Conservation (phyloP, 2,797 vertebrate species). For the Sebastes itinus region DNA sequence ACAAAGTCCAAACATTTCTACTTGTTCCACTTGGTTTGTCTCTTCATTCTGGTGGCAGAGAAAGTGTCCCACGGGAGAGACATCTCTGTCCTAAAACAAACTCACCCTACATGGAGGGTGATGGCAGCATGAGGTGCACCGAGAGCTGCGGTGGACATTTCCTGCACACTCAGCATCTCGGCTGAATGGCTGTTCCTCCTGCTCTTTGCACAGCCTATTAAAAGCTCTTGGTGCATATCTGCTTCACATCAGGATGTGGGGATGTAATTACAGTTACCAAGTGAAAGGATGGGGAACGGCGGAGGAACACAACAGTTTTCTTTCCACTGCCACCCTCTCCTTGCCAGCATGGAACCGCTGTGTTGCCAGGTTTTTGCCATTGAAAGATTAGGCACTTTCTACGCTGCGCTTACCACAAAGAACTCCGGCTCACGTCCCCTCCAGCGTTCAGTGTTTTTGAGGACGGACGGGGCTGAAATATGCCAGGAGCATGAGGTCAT, state of each 20-base stretch:
- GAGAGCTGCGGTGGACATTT: constrained; percentile 47
- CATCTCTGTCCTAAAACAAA: constrained; percentile 13
- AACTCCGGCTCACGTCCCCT: background rate
- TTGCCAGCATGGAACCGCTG: constrained; percentile 30
- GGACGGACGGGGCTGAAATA: background rate
- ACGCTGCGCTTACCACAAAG: background rate
- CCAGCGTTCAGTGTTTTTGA: background rate
- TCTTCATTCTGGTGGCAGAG: background rate
- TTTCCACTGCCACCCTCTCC: constrained; percentile 24
- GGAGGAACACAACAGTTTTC: constrained; percentile 35
- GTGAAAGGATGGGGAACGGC: constrained; percentile 45
- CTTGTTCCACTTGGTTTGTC: background rate
- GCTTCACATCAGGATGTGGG: constrained; percentile 66
- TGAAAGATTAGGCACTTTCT: constrained; percentile 17
- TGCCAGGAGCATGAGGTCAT: background rate
- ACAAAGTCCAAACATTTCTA: background rate
- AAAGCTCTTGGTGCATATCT: constrained; percentile 53
- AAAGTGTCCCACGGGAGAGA: background rate
- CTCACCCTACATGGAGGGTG: constrained; percentile 15
- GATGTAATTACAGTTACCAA: constrained; percentile 63
- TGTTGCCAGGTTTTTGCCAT: constrained; percentile 41
- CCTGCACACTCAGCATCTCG: constrained; percentile 63
- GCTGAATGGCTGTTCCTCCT: constrained; percentile 43
- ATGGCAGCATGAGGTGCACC: constrained; percentile 19
- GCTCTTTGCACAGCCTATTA: constrained; percentile 59